A percentile compares a stretch with the other conserved stretches of the same genome.
Conservation (phyloP, 1,140 invertebrate species). For the Drosophila sp. region DNA sequence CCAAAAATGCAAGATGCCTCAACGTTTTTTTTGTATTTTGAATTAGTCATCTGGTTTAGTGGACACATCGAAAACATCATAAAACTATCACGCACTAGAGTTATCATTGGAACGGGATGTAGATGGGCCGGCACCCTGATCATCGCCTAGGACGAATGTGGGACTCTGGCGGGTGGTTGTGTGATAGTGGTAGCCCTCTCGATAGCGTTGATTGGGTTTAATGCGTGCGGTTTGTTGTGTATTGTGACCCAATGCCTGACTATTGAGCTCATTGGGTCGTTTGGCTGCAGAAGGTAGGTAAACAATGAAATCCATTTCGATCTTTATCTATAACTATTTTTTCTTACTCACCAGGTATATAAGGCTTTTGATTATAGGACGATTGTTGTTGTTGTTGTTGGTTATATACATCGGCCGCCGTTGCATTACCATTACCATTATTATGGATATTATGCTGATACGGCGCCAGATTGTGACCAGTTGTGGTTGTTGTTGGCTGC, state of each 20-base stretch:
- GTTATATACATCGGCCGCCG: conserved; percentile 76
- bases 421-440: conserved; percentile 79
- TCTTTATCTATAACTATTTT: background rate
- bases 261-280: conserved; percentile 83
- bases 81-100: conserved; percentile 83
- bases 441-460: conserved; percentile 70
- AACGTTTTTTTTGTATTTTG: conserved; percentile 36
- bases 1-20: conserved; percentile 62
- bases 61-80: conserved; percentile 55
- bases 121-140: conserved; percentile 81
- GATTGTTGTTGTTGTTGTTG: conserved; percentile 79
- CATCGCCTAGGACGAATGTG: conserved; percentile 82
- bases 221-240: conserved; percentile 75
- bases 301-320: no score
- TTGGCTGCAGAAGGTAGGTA: conserved; percentile 55
- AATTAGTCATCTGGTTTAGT: conserved; percentile 39
- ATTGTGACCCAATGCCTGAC: conserved; percentile 82
- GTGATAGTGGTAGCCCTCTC: conserved; percentile 83
- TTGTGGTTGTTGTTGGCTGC: conserved; percentile 40
- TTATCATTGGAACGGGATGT: conserved; percentile 83
- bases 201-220: conserved; percentile 82
- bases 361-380: conserved; percentile 84
- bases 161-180: conserved; percentile 83
- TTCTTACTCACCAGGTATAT: conserved; percentile 79
- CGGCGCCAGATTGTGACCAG: conserved; percentile 47